phyloP scores from a whole-genome alignment of 1,140 invertebrate genomes.

The Nymphalis io region DNA sequence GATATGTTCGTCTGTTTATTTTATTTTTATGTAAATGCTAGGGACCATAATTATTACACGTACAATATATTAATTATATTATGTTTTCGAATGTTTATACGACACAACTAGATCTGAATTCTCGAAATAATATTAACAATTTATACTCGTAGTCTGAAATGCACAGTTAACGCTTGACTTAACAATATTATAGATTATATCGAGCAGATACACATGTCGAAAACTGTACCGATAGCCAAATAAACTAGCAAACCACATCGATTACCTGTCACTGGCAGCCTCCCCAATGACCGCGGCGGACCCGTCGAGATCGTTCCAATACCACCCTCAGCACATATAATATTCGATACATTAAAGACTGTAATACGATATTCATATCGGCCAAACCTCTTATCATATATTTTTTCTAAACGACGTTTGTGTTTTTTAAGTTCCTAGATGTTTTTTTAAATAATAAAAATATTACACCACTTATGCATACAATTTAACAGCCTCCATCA shows the following conservation, averaged over 20 bases:
- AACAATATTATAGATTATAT: constrained; percentile 55
- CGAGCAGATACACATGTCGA: constrained; percentile 72
- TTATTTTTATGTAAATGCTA: no score
- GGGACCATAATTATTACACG: no score
- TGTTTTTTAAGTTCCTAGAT: neutral
- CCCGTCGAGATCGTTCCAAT: constrained; percentile 53
- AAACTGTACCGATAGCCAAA: constrained; percentile 76
- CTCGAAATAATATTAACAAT: no score
- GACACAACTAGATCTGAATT: no score
- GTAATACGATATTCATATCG: neutral
- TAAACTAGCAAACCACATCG: constrained; percentile 78
- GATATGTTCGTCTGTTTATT: no score
- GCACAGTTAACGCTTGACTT: constrained; percentile 24
- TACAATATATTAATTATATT: no score
- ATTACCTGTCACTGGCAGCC: constrained; percentile 77
- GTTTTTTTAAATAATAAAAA: neutral
- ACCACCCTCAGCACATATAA: constrained; percentile 46
- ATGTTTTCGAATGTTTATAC: no score
- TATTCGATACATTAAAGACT: constrained; percentile 28
- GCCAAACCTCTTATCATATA: neutral
- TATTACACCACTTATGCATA: constrained; percentile 20
- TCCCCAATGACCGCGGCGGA: constrained; percentile 60
- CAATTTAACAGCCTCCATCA: constrained; percentile 10
- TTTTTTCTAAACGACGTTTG: neutral
- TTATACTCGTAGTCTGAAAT: neutral